Conservation (phyloP, 53 echinoderm and acorn worm species). For the Astropecten irregularis region DNA sequence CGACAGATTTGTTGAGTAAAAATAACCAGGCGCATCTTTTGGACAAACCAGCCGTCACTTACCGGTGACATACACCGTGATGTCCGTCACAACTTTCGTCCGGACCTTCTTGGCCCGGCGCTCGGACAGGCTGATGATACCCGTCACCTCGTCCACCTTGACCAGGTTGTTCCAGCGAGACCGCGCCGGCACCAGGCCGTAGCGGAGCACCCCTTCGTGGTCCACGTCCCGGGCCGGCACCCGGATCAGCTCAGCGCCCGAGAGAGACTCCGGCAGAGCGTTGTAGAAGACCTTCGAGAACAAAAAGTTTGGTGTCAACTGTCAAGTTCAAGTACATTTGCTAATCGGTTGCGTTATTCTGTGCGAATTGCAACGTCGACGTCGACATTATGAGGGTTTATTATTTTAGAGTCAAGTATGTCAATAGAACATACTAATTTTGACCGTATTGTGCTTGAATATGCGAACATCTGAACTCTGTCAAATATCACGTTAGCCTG, state of each 20-base stretch:
- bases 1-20: too few species aligned
- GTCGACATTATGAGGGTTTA: too few species aligned
- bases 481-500: too few species aligned
- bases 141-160: constrained; percentile 69
- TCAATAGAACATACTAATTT: too few species aligned
- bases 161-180: constrained; percentile 49
- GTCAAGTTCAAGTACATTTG: too few species aligned
- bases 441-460: too few species aligned
- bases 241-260: constrained; percentile 74
- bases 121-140: constrained; percentile 70
- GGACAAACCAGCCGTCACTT: too few species aligned
- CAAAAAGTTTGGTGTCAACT: background rate
- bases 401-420: too few species aligned
- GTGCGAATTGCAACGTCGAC: too few species aligned
- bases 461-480: too few species aligned
- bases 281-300: constrained; percentile 75
- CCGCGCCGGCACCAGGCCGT: constrained; percentile 61
- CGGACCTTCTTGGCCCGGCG: constrained; percentile 54
- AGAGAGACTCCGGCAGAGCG: constrained; percentile 67
- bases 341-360: too few species aligned
- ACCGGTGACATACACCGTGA: constrained; percentile 88
- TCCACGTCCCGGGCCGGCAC: constrained; percentile 81
- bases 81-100: constrained; percentile 61
- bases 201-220: constrained; percentile 66
- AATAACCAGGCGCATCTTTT: too few species aligned